Base-by-base conservation (phyloP, 2,888 invertebrate species). In the Argyresthia albistria region DNA sequence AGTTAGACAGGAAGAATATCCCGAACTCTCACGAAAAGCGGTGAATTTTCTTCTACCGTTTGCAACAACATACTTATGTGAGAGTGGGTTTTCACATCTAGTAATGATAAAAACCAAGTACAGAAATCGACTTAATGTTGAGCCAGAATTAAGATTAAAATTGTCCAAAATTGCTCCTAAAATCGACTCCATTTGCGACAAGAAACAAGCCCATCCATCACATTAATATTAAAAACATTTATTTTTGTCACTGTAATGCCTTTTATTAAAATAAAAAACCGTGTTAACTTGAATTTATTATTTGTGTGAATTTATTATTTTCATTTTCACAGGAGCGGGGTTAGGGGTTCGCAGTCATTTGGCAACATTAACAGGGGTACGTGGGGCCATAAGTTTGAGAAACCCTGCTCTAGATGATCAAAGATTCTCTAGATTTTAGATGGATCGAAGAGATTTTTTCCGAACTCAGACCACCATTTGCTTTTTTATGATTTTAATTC, bases 331-430 rank as follows among this genome's bases (percentile, higher is more conserved):
- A n/a, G 39, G 39, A 39, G 39, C 39, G 39, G 39, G 10, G 39
- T 39, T 25, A 50, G 16, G 50, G 8, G 10, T 50, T 50, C 43
- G n/a, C 50, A 39, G 50, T 50, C 50, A 50, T 50, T 42, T 50
- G 35, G 50, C 16, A 50, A 50, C 43, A 39, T 42, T 50, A 16
- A 50, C 42, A 50, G 43, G 43, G 43, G 43, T 42, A 39, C 16
- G 43, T 43, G 50, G 11, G 16, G 43, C 50, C 43, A 50, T 39
- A 50, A 50, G 35, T 50, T 50, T 50, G 50, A 50, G 50, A 50
- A 50, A 50, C 50, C 43, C 25, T 50, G 50, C n/a, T n/a, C n/a
- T n/a, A n/a, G n/a, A n/a, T n/a, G n/a, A n/a, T n/a, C n/a, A n/a
- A n/a, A n/a, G n/a, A n/a, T n/a, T n/a, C n/a, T n/a, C n/a, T n/a